Evolutionary conservation across 2,113 vertebrate genomes (phyloP).

Genomic region (Brachypodius melanocephalos): DNA sequence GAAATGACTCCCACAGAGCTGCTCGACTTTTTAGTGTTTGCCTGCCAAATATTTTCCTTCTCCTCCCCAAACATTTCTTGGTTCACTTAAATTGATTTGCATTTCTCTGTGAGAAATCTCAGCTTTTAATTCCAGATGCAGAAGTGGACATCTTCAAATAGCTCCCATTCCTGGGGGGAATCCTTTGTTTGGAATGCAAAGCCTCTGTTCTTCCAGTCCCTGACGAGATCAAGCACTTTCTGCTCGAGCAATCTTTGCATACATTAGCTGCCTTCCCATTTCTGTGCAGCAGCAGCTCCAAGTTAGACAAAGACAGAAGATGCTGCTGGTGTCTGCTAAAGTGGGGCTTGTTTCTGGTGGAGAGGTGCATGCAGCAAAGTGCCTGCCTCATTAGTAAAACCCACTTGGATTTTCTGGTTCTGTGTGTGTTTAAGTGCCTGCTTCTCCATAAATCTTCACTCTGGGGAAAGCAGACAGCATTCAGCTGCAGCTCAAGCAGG

Average conservation of each 20-base stretch:
- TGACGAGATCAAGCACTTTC: neutral
- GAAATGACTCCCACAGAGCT: neutral
- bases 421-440: neutral
- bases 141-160: constrained; percentile 1
- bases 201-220: neutral
- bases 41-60: constrained; percentile 17
- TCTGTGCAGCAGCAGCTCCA: neutral
- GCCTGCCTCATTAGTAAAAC: neutral
- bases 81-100: constrained; percentile 5
- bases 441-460: neutral
- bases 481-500: neutral
- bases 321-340: neutral
- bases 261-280: neutral
- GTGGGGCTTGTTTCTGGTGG: neutral
- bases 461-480: neutral
- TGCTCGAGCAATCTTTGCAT: neutral
- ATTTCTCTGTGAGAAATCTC: constrained; percentile 56
- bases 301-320: constrained; percentile 32
- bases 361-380: neutral
- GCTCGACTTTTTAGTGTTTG: neutral
- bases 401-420: neutral
- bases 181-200: constrained; percentile 31
- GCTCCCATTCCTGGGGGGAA: constrained; percentile 16
- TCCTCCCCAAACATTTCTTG: constrained; percentile 1
- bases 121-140: constrained; percentile 17